A percentile compares a stretch with the other conserved stretches of the same genome.
Conservation (phyloP, 2,797 vertebrate genomes). For the Tympanoctomys barrerae region DNA sequence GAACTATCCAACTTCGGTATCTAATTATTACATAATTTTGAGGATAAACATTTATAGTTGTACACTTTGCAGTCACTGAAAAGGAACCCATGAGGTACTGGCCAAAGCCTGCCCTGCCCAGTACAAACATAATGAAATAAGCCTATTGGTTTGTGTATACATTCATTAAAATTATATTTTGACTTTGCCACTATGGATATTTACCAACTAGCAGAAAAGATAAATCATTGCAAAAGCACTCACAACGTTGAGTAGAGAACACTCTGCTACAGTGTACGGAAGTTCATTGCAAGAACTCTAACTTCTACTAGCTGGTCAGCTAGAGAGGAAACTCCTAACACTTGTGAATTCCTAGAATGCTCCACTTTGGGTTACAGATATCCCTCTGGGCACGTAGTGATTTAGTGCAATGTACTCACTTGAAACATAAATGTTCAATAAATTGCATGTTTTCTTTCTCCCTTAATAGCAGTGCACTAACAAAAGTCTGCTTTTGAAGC, state of each 20-base stretch:
- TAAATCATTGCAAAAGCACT: slow-evolving; percentile 15
- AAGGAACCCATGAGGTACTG: neutral
- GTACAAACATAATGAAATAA: neutral
- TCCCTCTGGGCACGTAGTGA: slow-evolving; percentile 26
- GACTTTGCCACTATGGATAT: neutral
- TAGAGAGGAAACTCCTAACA: neutral
- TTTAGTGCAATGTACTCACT: slow-evolving; percentile 63
- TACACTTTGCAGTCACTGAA: neutral
- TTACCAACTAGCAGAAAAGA: neutral
- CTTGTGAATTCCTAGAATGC: slow-evolving; percentile 6
- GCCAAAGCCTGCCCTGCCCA: neutral
- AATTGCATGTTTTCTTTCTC: slow-evolving; percentile 72
- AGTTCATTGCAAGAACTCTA: neutral
- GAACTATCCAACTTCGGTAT: neutral
- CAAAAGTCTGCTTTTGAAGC: slow-evolving; percentile 68
- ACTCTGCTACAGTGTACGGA: neutral
- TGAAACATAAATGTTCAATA: slow-evolving; percentile 74
- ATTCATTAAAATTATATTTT: slow-evolving; percentile 18
- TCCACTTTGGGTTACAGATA: slow-evolving; percentile 54
- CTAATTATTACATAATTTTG: neutral
- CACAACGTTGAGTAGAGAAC: neutral
- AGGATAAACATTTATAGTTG: neutral
- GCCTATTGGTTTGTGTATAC: neutral
- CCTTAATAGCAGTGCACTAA: slow-evolving; percentile 64
- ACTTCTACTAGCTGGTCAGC: neutral